Evolutionary conservation across 2,113 vertebrate genomes (phyloP).

Genomic region (Melanerpes aurifrons): DNA sequence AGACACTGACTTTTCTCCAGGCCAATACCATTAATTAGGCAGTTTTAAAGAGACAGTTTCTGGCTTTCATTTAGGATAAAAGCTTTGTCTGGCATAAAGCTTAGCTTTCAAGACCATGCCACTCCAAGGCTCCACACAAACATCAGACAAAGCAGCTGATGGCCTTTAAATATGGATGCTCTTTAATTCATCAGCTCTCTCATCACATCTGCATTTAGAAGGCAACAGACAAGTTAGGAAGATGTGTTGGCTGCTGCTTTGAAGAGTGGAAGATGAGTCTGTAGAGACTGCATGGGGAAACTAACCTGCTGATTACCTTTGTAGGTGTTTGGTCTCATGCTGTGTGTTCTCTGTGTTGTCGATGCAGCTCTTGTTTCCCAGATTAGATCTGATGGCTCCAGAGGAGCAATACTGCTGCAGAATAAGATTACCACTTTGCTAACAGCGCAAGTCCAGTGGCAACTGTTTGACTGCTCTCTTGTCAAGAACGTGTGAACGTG

Average conservation of each 20-base stretch:
- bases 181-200: not conserved
- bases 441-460: not conserved
- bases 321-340: constrained; percentile 65
- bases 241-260: not conserved
- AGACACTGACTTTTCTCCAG: not conserved
- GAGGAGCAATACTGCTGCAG: not conserved
- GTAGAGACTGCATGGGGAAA: not conserved
- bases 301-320: constrained; percentile 30
- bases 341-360: constrained; percentile 35
- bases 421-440: not conserved
- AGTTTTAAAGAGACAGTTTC: not conserved
- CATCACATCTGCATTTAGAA: not conserved
- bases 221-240: not conserved
- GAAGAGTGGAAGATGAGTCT: not conserved
- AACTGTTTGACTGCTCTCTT: not conserved
- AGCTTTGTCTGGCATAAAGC: not conserved
- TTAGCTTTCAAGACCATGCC: not conserved
- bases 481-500: not conserved
- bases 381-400: constrained; percentile 74
- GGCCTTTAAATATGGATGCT: not conserved
- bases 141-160: not conserved
- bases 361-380: constrained; percentile 74
- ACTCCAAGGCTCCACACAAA: not conserved
- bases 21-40: not conserved
- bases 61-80: not conserved